Evolutionary conservation across 2,888 invertebrate genomes (phyloP), one percentile per base, ranked within the genome.

Genomic region (Brenthis daphne): DNA sequence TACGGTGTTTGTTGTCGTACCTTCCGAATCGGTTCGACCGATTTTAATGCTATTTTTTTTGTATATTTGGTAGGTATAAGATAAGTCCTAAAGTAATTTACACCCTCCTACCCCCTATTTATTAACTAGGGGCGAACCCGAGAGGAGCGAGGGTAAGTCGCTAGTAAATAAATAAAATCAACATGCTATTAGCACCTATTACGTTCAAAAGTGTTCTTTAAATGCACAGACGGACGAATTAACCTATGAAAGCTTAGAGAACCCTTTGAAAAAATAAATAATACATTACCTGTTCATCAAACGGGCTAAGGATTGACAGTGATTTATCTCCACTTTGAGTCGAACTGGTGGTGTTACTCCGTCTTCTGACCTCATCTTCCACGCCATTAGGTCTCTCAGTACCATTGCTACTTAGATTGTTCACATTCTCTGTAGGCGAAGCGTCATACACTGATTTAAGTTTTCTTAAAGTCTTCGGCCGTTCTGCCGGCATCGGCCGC

Each of bases 381-480:
- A 88, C 83, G 16, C 90, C 91, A 74, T 90, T 90, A 37, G 70
- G 66, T 54, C 68, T 65, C 3, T 73, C 73, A 29, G 72, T 67
- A 80, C 91, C 91, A 90, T 91, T 91, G 85, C 89, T 89, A 86
- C 88, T 91, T 69, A 87, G 66, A 77, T 78, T 75, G 70, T 79
- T 84, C 57, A 81, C 80, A 11, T 78, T 81, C 71, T 89, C 90
- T 68, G 89, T 87, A 51, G 88, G 89, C 69, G 85, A 93, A 67
- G 92, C 90, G 82, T 95, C 95, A 93, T 96, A 96, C 61, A 96
- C 96, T 79, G 95, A 95, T 84, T 95, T 95, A 77, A 96, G 93
- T 82, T 96, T 95, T 78, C 95, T 94, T 79, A 96, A 89, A 75
- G 96, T 96, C 86, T 96, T 96, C 73, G 96, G 96, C 74, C 96